phyloP scores from a whole-genome alignment of 2,797 vertebrate genomes.

The Vultur gryphus region DNA sequence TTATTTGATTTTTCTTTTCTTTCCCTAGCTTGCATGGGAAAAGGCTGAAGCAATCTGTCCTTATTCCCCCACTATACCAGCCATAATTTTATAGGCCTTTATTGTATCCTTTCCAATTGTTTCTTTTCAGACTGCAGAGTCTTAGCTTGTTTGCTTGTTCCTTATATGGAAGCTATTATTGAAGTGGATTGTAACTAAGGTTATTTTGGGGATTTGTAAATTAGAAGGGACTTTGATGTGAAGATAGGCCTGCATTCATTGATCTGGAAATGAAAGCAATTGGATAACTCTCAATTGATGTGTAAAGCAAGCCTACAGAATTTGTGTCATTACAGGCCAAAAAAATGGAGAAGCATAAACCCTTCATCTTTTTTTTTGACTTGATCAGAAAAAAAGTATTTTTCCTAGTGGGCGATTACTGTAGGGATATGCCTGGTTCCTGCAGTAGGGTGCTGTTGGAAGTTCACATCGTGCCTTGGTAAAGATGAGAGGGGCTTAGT shows the following conservation, averaged over 20 bases:
- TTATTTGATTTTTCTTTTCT: neutral
- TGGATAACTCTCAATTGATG: neutral
- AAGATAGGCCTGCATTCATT: neutral
- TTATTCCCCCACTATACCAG: neutral
- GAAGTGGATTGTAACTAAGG: conserved; percentile 35
- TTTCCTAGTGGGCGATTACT: neutral
- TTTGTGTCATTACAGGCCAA: neutral
- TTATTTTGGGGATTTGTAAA: conserved; percentile 25
- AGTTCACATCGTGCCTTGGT: fast-evolving
- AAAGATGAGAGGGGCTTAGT: neutral
- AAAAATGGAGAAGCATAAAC: neutral
- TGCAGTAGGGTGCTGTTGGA: neutral
- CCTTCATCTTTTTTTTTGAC: neutral
- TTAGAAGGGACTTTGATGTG: conserved; percentile 41
- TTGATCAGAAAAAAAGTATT: neutral
- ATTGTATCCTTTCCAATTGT: neutral
- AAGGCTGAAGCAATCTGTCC: neutral
- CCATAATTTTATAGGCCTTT: neutral
- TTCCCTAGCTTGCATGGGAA: neutral
- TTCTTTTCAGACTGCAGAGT: neutral
- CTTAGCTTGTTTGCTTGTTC: neutral
- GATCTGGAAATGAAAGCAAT: neutral
- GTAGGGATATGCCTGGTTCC: neutral
- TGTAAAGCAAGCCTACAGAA: neutral
- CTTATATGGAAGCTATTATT: neutral